These are phyloP conservation scores for Aythya baeri DNA, from an alignment of 2,113 vertebrate species.

Conservation along the genomic window DNA sequence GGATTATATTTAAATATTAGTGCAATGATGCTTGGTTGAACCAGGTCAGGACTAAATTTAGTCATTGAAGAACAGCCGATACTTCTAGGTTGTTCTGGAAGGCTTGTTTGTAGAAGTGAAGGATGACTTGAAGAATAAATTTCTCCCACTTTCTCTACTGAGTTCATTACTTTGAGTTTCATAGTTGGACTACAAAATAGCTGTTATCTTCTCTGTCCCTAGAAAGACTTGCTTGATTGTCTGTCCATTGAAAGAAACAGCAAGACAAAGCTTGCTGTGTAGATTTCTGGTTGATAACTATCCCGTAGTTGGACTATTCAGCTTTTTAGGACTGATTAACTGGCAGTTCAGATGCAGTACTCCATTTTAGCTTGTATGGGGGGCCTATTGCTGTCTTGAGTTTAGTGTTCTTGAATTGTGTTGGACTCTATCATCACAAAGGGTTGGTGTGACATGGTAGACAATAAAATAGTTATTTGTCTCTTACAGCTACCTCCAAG, in stretches of 20 bases:
- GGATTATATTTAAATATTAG: not conserved
- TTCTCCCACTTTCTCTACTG: not conserved
- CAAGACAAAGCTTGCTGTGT: not conserved
- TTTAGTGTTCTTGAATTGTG: not conserved
- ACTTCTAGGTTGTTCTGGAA: not conserved
- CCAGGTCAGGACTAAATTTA: not conserved
- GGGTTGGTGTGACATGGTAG: not conserved
- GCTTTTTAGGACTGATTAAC: not conserved
- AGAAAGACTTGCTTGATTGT: not conserved
- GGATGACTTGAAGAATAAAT: not conserved
- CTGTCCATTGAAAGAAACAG: not conserved
- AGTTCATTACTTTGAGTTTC: not conserved
- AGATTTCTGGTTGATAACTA: not conserved
- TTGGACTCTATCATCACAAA: not conserved
- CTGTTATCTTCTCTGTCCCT: not conserved
- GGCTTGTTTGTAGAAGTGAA: not conserved
- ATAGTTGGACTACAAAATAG: not conserved
- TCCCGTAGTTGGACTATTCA: not conserved
- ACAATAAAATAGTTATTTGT: not conserved
- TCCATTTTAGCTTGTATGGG: not conserved
- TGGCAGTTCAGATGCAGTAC: not conserved
- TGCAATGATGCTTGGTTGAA: not conserved
- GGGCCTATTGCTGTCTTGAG: not conserved
- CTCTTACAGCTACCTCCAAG: conserved; percentile 88
- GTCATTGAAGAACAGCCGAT: not conserved